A percentile compares a stretch with the other conserved stretches of the same genome.
Conservation (phyloP, 2,797 vertebrate species). For the Botia kubotai region DNA sequence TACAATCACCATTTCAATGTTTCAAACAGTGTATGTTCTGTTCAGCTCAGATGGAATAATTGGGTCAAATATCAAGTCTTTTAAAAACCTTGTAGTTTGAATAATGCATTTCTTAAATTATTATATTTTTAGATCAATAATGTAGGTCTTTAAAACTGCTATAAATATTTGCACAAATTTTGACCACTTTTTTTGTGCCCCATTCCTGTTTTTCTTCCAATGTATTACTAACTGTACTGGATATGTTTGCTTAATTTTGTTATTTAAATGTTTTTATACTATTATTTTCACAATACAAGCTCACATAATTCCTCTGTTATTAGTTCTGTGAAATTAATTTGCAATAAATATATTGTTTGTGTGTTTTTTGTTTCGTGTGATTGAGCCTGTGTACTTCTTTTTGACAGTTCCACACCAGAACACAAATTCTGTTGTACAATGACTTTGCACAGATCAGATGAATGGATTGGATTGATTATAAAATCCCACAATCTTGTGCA, state of each 20-base stretch:
- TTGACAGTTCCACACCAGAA: background rate
- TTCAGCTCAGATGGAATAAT: background rate
- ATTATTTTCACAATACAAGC: conserved; percentile 66
- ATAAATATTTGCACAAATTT: conserved; percentile 56
- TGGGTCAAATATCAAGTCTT: background rate
- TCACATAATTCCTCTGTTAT: conserved; percentile 56
- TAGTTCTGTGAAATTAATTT: conserved; percentile 71
- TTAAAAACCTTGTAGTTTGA: conserved; percentile 39
- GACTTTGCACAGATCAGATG: background rate
- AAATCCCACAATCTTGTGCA: background rate
- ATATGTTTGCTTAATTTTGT: conserved; percentile 66
- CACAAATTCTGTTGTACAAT: background rate
- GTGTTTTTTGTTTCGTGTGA: conserved; percentile 21
- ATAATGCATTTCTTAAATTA: conserved; percentile 46
- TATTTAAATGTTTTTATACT: conserved; percentile 70
- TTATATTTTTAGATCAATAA: conserved; percentile 44
- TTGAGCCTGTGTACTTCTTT: background rate
- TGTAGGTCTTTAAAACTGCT: conserved; percentile 45
- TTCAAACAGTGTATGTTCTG: no score
- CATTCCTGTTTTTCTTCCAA: conserved; percentile 40
- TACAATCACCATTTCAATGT: conserved; percentile 20
- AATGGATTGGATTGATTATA: background rate
- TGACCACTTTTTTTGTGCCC: conserved; percentile 55
- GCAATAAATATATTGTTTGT: conserved; percentile 71
- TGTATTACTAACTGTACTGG: conserved; percentile 65